Conservation (phyloP, 2,113 vertebrate genomes). For the Sinocyclocheilus maitianheensis region DNA sequence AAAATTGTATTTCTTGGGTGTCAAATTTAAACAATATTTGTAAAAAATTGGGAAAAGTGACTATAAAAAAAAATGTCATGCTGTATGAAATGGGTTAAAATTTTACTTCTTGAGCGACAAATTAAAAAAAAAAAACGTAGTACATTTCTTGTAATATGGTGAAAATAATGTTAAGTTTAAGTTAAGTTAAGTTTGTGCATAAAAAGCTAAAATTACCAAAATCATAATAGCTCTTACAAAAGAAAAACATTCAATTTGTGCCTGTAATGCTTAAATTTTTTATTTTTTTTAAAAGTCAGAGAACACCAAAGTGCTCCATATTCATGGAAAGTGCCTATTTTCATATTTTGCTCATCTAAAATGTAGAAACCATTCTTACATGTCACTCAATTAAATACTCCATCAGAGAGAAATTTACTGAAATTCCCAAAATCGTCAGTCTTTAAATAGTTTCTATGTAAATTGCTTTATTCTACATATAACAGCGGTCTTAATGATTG, state of each 20-base stretch:
- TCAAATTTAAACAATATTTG: neutral
- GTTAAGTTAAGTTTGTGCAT: no score
- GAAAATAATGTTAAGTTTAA: neutral
- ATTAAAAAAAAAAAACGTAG: no score
- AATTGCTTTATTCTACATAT: neutral
- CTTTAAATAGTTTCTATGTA: neutral
- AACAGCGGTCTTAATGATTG: slow-evolving; percentile 35
- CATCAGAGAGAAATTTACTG: neutral
- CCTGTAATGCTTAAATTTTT: neutral
- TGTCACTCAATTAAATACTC: neutral
- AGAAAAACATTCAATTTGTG: neutral
- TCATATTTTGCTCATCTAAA: neutral
- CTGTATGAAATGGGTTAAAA: neutral
- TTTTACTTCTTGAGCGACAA: neutral
- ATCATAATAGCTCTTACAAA: neutral
- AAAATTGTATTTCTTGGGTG: no score
- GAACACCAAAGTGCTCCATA: neutral
- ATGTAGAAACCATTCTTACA: neutral
- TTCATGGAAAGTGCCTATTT: neutral
- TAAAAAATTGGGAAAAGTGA: neutral
- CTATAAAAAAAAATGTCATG: neutral
- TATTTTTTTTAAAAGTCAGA: no score
- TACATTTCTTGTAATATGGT: neutral
- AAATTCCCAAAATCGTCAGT: neutral
- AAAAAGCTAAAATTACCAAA: neutral